Evolutionary conservation across 2,888 invertebrate species (phyloP).

Genomic region (Aphidoletes aphidimyza): DNA sequence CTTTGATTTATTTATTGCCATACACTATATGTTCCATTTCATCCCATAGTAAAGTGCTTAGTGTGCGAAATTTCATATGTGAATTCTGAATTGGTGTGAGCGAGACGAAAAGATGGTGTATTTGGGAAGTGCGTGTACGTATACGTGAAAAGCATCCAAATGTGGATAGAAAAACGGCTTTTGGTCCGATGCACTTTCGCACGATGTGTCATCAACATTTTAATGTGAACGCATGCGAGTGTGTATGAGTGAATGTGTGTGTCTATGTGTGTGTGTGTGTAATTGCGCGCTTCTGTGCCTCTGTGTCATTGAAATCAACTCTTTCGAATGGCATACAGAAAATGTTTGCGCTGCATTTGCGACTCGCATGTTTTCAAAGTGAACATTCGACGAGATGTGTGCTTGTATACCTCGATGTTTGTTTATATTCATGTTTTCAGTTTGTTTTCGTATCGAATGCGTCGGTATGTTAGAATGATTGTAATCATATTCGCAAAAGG

Average conservation of each 20-base stretch:
- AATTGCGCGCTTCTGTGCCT: background rate
- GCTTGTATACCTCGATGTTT: background rate
- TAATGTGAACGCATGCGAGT: background rate
- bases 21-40: no score
- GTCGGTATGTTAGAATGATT: background rate
- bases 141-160: slow-evolving; percentile 12
- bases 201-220: background rate
- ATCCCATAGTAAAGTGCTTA: no score
- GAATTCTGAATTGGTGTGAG: no score
- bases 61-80: no score
- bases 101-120: no score
- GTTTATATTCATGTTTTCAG: background rate
- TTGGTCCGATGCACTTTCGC: slow-evolving; percentile 33
- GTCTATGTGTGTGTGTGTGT: no score
- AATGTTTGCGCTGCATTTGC: background rate
- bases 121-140: slow-evolving; percentile 30
- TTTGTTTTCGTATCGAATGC: background rate
- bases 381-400: background rate
- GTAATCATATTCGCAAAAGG: background rate
- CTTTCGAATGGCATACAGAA: no score
- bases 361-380: background rate
- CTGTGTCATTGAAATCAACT: background rate
- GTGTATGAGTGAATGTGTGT: background rate
- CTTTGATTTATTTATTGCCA: background rate
- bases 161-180: background rate